A percentile compares a stretch with the other conserved stretches of the same genome.
phyloP scores from a whole-genome alignment of 92 coral and sea anemone species.

The Parazoanthus swiftii region DNA sequence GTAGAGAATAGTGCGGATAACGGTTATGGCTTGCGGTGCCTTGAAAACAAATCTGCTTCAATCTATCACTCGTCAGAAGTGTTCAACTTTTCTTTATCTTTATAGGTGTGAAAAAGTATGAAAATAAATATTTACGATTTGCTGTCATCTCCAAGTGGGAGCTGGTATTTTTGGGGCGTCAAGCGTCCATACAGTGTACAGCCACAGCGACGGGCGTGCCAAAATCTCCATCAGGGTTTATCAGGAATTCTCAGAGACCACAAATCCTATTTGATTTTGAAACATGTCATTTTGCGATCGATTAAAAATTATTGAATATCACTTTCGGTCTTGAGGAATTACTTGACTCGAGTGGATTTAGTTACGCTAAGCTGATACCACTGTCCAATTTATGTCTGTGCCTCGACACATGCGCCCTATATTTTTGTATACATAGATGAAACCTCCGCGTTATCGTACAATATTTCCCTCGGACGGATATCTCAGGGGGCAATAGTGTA shows the following conservation, averaged over 20 bases:
- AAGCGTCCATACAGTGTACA: not conserved
- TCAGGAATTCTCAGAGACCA: not conserved
- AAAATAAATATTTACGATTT: slow-evolving; percentile 36
- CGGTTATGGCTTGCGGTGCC: not conserved
- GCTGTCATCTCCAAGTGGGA: slow-evolving; percentile 3
- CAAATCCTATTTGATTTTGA: slow-evolving; percentile 25
- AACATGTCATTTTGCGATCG: not conserved
- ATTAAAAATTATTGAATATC: slow-evolving; percentile 1
- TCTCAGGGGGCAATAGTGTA: slow-evolving; percentile 29
- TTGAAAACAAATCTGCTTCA: slow-evolving; percentile 23
- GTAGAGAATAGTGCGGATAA: not conserved
- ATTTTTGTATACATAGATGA: slow-evolving; percentile 1
- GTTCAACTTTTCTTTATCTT: slow-evolving; percentile 14
- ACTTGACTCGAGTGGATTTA: slow-evolving; percentile 20
- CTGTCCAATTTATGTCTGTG: slow-evolving; percentile 1
- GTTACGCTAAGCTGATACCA: not conserved
- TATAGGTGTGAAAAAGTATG: slow-evolving; percentile 37
- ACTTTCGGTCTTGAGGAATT: slow-evolving; percentile 16
- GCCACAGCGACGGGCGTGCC: not conserved
- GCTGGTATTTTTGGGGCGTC: not conserved
- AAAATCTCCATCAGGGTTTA: not conserved
- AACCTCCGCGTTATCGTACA: not conserved
- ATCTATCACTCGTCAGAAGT: slow-evolving; percentile 29
- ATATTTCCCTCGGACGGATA: not conserved
- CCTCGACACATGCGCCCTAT: slow-evolving; percentile 7